Base-by-base conservation (phyloP, 2,888 invertebrate species). In the Drosophila emarginata region DNA sequence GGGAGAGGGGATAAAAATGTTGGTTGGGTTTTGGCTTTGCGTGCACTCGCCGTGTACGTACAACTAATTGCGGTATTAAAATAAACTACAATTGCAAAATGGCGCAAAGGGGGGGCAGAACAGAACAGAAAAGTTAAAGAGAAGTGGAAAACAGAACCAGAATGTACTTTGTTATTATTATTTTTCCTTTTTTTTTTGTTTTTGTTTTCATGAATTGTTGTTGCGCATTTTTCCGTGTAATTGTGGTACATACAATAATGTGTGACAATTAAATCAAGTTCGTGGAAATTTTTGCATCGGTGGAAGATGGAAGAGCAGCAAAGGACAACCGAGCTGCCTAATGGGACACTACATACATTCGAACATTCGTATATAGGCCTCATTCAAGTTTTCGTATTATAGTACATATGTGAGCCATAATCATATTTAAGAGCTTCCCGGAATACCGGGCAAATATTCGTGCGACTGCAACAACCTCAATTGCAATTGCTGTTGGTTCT, bases 11-110 rank as follows among this genome's bases (percentile, higher is more conserved):
- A n/a, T 53, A 26, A 23, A 26, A 28, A 36, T 7, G 37, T 57
- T 36, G 37, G 37, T 56, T 56, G 57, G 36, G 64, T 62, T 67
- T 63, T 67, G 36, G 57, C 26, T 58, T 79, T 63, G 78, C 78
- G 80, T 79, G 78, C 74, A 65, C 23, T 21, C 37, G n/a, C 66
- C 77, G 77, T 79, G 53, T 45, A 45, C 40, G 40, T 56, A 56
- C 32, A 76, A 83, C 87, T 84, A 84, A 84, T 87, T 84, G 88
- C 79, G 86, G 86, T 72, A 80, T 84, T 85, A 79, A 87, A 84
- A 84, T 84, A 87, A 84, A 79, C 86, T 82, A 85, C 83, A 85
- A 87, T 82, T 82, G 82, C 85, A 81, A 54, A 82, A 82, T 82
- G 82, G 84, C 87, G 87, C 87, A 87, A 12, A 65, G 32, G 40